Evolutionary conservation across 2,113 vertebrate species (phyloP).

Genomic region (Zosterops pallidus): DNA sequence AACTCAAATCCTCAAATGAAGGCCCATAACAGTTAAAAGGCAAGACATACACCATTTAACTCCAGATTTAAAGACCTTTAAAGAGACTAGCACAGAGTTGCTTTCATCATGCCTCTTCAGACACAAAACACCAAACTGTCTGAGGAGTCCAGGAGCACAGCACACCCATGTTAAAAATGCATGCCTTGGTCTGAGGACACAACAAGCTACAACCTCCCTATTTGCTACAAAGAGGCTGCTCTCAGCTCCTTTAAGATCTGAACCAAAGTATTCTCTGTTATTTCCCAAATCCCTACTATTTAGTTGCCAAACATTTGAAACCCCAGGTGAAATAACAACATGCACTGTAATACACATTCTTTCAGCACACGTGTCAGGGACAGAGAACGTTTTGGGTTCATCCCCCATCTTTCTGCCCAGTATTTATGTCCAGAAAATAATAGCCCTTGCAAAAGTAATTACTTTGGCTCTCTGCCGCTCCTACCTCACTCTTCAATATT

Average conservation of each 20-base stretch:
- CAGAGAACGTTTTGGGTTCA: slow-evolving; percentile 14
- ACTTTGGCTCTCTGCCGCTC: slow-evolving; percentile 43
- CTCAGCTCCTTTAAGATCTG: not conserved
- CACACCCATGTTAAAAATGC: not conserved
- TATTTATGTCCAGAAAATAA: slow-evolving; percentile 39
- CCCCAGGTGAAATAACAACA: not conserved
- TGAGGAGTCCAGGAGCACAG: not conserved
- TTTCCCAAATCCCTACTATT: not conserved
- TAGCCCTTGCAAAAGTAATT: slow-evolving; percentile 10
- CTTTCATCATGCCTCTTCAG: not conserved
- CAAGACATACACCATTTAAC: slow-evolving; percentile 13
- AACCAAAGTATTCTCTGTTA: not conserved
- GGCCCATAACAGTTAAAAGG: slow-evolving; percentile 20
- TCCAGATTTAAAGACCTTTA: slow-evolving; percentile 36
- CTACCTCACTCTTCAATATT: slow-evolving; percentile 45
- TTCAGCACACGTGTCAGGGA: not conserved
- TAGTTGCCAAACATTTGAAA: not conserved
- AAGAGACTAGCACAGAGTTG: not conserved
- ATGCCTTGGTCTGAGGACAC: rapidly evolving
- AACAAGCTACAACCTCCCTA: not conserved
- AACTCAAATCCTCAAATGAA: slow-evolving; percentile 43
- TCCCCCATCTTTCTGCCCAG: not conserved
- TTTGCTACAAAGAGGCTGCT: not conserved
- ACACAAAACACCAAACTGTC: not conserved
- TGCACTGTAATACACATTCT: not conserved